Base-by-base conservation (phyloP, 2,797 vertebrate genomes). In the Miichthys miiuy region DNA sequence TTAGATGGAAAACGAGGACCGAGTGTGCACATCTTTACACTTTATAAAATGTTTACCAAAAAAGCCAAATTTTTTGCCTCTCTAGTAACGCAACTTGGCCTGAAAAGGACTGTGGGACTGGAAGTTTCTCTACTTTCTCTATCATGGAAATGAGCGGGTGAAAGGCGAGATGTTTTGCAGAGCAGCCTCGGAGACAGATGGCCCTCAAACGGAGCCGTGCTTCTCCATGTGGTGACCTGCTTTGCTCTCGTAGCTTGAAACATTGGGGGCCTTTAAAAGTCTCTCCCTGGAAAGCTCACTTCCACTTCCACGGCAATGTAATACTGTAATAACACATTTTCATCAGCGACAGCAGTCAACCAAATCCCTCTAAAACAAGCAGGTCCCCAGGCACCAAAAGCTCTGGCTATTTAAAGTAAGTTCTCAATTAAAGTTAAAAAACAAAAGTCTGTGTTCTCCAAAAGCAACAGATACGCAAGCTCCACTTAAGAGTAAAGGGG, bases 81-180 rank as follows among this genome's bases (percentile, higher is more conserved):
- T 66, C 23, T 42, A 14, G 21, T 74, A 82, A 75, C 47, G 27
- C 38, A 55, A 18, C 58, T 68, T 81, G 75, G 79, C 80, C 18
- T 58, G 6, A 54, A 72, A 64, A 66, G 34, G 5, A 21, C 68
- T 61, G 74, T 66, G 64, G 75, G 73, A 80, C 83, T 79, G 72
- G 44, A 74, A 3, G 46, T 72, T 77, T 73, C 67, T 75, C 63
- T 14, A 48, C 63, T 87, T 83, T 76, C 66, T 89, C 57, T 75
- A 44, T 84, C 46, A 23, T 56, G 76, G 54, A 89, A 82, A 68
- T 17, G 68, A 81, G 75, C 78, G 47, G 69, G 23, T 79, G 80
- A 87, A 89, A 88, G 81, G 77, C 4, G 47, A 90, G 87, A 88
- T 65, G 84, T 91, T 90, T 85, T 84, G 78, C 86, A 89, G 88